Percentiles rank a stretch among this genome's conserved stretches.
Evolutionary conservation across 2,888 invertebrate species (phyloP).

Genomic region (Orchesellides sinensis): DNA sequence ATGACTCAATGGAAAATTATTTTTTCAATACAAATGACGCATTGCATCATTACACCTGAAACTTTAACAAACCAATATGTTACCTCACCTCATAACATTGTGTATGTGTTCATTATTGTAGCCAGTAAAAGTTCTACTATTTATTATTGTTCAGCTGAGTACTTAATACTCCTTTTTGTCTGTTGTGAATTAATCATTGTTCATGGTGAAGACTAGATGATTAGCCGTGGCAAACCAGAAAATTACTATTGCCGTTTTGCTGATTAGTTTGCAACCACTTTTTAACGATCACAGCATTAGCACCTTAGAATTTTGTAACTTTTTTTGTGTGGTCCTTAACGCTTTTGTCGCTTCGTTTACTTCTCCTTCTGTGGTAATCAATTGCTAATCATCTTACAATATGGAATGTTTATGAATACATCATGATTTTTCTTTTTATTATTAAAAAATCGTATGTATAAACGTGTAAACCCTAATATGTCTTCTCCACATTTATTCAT

Average conservation of each 20-base stretch:
- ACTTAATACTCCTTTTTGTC: background rate
- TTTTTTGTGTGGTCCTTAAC: constrained; percentile 10
- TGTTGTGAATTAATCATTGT: background rate
- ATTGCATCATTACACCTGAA: background rate
- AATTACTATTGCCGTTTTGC: constrained; percentile 15
- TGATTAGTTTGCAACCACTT: constrained; percentile 21
- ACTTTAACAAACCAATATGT: background rate
- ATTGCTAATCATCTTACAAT: constrained; percentile 10
- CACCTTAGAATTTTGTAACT: background rate
- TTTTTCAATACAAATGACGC: background rate
- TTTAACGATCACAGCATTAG: background rate
- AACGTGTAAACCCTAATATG: background rate
- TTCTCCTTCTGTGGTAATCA: constrained; percentile 15
- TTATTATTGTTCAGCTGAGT: background rate
- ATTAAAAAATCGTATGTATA: background rate
- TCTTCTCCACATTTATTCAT: background rate
- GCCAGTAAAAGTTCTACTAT: background rate
- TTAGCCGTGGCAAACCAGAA: constrained; percentile 34
- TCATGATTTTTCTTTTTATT: constrained; percentile 23
- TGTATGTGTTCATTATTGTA: background rate
- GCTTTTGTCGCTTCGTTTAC: constrained; percentile 12
- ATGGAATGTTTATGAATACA: constrained; percentile 31
- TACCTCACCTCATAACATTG: background rate
- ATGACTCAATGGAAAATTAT: too few relatives aligned
- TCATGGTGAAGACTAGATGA: background rate